Percentiles rank a stretch among this genome's conserved stretches.
phyloP scores from a whole-genome alignment of 2,797 vertebrate species.

The Myioborus melanocephalus region DNA sequence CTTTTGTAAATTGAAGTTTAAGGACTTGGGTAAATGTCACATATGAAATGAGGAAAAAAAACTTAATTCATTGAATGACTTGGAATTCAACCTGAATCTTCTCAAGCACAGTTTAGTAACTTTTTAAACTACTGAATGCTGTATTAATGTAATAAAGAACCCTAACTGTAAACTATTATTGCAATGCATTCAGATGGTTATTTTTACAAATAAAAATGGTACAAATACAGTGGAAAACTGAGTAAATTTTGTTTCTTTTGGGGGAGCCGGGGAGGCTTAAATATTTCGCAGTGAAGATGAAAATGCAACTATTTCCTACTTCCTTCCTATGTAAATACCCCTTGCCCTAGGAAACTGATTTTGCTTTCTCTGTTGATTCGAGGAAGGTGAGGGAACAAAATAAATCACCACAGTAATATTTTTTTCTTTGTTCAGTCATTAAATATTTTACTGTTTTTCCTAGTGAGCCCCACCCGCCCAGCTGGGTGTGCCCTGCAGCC shows the following conservation, averaged over 20 bases:
- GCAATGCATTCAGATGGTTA: constrained; percentile 80
- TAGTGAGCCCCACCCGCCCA: not conserved
- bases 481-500: not conserved
- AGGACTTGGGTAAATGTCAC: constrained; percentile 57
- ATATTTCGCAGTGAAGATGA: not conserved
- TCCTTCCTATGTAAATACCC: not conserved
- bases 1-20: constrained; percentile 66
- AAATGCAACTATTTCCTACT: not conserved
- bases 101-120: constrained; percentile 77
- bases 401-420: too few species aligned
- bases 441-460: not conserved
- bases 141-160: constrained; percentile 66
- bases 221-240: constrained; percentile 67
- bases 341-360: not conserved
- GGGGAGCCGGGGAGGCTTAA: not conserved
- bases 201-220: constrained; percentile 84
- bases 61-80: constrained; percentile 46
- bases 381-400: not conserved
- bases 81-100: constrained; percentile 59
- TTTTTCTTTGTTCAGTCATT: not conserved
- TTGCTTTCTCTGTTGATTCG: not conserved
- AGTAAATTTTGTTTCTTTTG: not conserved
- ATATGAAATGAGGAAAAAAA: constrained; percentile 44
- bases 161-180: constrained; percentile 71
- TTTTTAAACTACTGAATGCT: constrained; percentile 80